Evolutionary conservation across 2,113 vertebrate genomes (phyloP).

Genomic region (Heteronetta atricapilla): DNA sequence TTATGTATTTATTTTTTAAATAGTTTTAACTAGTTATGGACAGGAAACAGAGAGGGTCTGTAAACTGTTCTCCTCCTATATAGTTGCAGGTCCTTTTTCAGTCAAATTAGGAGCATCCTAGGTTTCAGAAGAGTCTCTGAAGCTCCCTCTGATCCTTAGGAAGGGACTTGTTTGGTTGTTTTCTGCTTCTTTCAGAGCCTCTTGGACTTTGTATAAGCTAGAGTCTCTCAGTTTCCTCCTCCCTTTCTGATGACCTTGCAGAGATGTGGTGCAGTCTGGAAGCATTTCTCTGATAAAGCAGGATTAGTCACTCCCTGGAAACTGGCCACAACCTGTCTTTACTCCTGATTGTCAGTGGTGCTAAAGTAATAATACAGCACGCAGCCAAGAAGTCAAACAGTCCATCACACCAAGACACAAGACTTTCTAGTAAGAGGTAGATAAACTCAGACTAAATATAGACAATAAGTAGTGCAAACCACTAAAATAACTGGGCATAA

Average conservation of each 20-base stretch:
- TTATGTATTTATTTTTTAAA: too few relatives aligned
- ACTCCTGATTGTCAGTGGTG: background rate
- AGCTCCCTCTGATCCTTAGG: background rate
- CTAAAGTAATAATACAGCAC: background rate
- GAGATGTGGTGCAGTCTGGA: accelerated
- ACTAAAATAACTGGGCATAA: background rate
- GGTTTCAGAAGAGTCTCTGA: background rate
- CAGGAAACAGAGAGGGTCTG: background rate
- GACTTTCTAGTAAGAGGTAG: background rate
- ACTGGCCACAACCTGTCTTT: background rate
- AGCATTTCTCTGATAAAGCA: background rate
- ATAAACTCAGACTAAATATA: background rate
- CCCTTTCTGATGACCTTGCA: background rate
- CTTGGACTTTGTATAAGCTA: background rate
- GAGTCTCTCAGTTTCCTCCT: background rate
- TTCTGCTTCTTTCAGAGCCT: background rate
- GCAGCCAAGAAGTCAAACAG: background rate
- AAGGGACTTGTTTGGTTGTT: background rate
- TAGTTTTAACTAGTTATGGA: background rate
- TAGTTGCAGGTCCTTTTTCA: background rate
- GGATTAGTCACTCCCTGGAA: background rate
- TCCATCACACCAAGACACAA: background rate
- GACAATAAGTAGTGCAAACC: background rate
- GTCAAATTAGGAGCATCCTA: background rate
- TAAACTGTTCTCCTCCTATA: background rate